These are phyloP conservation scores for Morpho achilles DNA, from an alignment of 2,888 invertebrate genomes.

Conservation along the genomic window DNA sequence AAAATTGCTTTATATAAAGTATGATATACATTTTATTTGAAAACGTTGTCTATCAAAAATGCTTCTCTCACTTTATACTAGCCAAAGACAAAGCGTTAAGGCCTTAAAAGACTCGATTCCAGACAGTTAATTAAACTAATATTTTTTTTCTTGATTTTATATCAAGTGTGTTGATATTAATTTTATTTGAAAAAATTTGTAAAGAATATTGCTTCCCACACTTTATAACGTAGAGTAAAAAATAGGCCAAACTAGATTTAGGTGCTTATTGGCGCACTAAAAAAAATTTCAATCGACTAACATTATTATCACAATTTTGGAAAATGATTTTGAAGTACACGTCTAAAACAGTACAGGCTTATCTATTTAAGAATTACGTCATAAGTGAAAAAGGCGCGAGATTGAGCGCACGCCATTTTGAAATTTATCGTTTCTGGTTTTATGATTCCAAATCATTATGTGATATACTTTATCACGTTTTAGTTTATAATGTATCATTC, in stretches of 20 bases:
- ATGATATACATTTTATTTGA: no score
- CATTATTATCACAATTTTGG: slow-evolving; percentile 1
- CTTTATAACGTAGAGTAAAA: slow-evolving; percentile 3
- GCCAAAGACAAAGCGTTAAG: no score
- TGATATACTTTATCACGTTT: slow-evolving; percentile 4
- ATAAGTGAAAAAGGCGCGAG: background rate
- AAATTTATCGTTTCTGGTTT: background rate
- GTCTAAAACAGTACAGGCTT: slow-evolving; percentile 34
- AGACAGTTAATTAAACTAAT: no score
- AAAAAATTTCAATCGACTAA: slow-evolving; percentile 29
- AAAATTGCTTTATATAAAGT: background rate
- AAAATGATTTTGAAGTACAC: slow-evolving; percentile 34
- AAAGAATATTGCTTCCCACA: no score
- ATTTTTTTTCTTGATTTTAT: no score
- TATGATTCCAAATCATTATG: no score
- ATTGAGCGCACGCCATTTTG: background rate
- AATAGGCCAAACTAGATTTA: slow-evolving; percentile 50
- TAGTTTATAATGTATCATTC: slow-evolving; percentile 23
- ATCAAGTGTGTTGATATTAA: no score
- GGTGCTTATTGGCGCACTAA: slow-evolving; percentile 30
- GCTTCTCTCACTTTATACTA: no score
- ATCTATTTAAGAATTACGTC: background rate
- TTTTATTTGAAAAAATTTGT: no score
- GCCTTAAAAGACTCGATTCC: no score
- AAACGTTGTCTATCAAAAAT: no score